Base-by-base conservation (phyloP, 2,888 invertebrate genomes). In the Scaptomyza caliginosa region DNA sequence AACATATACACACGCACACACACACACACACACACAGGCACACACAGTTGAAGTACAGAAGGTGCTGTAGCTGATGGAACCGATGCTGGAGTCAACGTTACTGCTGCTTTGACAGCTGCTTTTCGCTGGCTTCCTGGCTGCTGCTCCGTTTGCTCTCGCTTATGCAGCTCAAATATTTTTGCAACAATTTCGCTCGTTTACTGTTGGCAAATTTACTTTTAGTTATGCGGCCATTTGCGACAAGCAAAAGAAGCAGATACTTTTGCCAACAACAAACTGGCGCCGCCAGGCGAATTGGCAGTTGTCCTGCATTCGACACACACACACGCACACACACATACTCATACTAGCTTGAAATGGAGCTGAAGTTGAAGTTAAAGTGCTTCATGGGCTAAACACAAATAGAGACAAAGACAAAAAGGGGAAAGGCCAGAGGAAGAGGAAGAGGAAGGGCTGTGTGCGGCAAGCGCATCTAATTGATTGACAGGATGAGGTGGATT, bases 81-180 rank as follows among this genome's bases (percentile, higher is more conserved):
- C 24, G 11, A 26, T 42, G 5, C 24, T 26, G 42, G 42, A 42
- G 13, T 13, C n/a, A 6, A 17, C 26, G 16, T n/a, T n/a, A n/a
- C 13, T 30, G 6, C 13, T 30, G 13, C 30, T 30, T 30, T 13
- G 30, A 30, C 30, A 32, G 32, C 43, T 17, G 34, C 40, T 32
- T 26, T 21, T 21, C n/a, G 32, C 40, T 28, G 34, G 34, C 43
- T 24, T 36, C 21, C 42, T 51, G 36, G 28, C 51, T 64, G 38
- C 10, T 26, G 28, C 28, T 30, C 34, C 45, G 17, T n/a, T 28
- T n/a, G 17, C 17, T 28, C 16, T 46, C 63, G 76, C 76, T 76
- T 80, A 80, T 80, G 79, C 77, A 82, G 74, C 77, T 79, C 79
- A 80, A 80, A 80, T 80, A 80, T 80, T 82, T 80, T 79, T 71